phyloP scores from a whole-genome alignment of 2,113 vertebrate species.

The Platysteira castanea region DNA sequence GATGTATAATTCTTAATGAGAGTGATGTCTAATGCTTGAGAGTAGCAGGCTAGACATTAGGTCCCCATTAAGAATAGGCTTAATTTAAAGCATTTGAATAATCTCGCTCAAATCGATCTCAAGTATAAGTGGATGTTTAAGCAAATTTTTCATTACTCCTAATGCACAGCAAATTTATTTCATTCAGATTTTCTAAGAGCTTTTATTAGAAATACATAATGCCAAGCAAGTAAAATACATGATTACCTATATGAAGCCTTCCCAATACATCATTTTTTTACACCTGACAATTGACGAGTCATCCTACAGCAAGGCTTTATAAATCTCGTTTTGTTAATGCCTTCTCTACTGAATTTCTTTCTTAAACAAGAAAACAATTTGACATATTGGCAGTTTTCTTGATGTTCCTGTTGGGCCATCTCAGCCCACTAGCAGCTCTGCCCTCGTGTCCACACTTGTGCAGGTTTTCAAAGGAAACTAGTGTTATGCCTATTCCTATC shows the following conservation, averaged over 20 bases:
- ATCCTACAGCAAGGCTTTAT: neutral
- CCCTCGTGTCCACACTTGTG: neutral
- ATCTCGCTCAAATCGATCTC: neutral
- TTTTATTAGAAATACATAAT: neutral
- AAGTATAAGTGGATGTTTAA: neutral
- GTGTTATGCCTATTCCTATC: neutral
- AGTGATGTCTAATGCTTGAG: neutral
- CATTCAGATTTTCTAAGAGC: neutral
- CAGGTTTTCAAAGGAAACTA: neutral
- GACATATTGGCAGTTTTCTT: neutral
- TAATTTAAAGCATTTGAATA: neutral
- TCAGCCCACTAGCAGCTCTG: neutral
- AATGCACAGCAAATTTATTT: neutral
- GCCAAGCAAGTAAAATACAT: neutral
- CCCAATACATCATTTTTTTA: accelerated
- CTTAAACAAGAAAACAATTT: neutral
- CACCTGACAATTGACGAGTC: neutral
- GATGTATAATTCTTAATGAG: neutral
- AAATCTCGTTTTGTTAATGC: neutral
- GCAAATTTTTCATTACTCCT: neutral
- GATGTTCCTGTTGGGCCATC: neutral
- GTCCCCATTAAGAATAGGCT: neutral
- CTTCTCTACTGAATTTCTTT: neutral
- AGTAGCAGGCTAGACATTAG: neutral
- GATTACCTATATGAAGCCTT: neutral